Conservation (phyloP, 2,888 invertebrate genomes). For the Dascillus cervinus region DNA sequence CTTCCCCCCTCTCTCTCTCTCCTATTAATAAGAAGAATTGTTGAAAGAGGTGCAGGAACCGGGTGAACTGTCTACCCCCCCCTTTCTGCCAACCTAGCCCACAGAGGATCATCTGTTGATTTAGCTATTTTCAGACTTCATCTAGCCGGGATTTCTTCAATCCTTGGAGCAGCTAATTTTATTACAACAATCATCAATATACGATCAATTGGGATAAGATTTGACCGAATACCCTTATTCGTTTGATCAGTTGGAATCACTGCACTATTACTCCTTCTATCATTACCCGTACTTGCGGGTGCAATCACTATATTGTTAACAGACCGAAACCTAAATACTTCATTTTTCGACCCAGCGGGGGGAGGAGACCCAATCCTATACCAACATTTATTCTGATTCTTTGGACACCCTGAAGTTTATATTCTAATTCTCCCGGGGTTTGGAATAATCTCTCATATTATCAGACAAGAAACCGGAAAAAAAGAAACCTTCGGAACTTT, state of each 20-base stretch:
- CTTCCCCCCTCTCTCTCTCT: constrained; percentile 61
- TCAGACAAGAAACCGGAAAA: constrained; percentile 67
- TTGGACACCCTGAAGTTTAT: constrained; percentile 82
- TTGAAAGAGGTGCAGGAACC: constrained; percentile 65
- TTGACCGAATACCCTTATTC: constrained; percentile 65
- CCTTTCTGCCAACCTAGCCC: constrained; percentile 54
- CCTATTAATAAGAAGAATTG: constrained; percentile 54
- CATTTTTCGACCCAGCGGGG: constrained; percentile 73
- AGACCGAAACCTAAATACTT: constrained; percentile 73
- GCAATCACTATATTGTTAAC: constrained; percentile 74
- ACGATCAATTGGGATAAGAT: constrained; percentile 50
- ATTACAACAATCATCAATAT: constrained; percentile 70
- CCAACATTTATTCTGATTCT: constrained; percentile 83
- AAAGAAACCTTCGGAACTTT: constrained; percentile 63
- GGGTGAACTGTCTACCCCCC: constrained; percentile 76
- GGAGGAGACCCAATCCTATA: constrained; percentile 75
- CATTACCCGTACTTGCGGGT: constrained; percentile 68
- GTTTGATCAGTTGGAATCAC: constrained; percentile 65
- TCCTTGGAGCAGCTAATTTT: constrained; percentile 74
- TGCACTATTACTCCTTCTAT: constrained; percentile 55
- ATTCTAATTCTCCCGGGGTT: constrained; percentile 79
- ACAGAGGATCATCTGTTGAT: constrained; percentile 63
- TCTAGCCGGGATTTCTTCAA: constrained; percentile 64
- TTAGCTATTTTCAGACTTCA: constrained; percentile 70
- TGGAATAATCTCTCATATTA: constrained; percentile 73